Conservation (phyloP, 1,140 invertebrate genomes). For the Leptinotarsa texana region DNA sequence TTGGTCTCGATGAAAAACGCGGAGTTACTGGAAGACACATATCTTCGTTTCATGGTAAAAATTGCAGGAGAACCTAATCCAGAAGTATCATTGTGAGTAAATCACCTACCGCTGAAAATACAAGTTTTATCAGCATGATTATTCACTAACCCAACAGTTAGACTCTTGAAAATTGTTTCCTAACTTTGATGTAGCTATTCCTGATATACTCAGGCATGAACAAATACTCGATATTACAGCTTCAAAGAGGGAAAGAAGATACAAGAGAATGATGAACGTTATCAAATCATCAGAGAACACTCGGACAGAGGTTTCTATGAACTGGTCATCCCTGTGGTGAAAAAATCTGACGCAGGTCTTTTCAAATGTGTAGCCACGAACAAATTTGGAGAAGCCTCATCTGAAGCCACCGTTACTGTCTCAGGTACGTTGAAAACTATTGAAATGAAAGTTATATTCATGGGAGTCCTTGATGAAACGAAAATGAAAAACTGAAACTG, state of each 20-base stretch:
- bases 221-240: conserved; percentile 60
- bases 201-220: neutral
- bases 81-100: conserved; percentile 80
- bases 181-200: too few species aligned
- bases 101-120: neutral
- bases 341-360: conserved; percentile 77
- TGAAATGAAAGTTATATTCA: too few species aligned
- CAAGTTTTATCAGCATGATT: too few species aligned
- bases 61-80: conserved; percentile 86
- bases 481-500: too few species aligned
- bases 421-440: conserved; percentile 61
- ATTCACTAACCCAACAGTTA: too few species aligned
- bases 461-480: too few species aligned
- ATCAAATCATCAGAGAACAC: conserved; percentile 74
- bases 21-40: conserved; percentile 84
- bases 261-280: conserved; percentile 67
- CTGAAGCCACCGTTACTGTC: conserved; percentile 78
- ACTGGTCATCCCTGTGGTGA: conserved; percentile 84
- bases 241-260: conserved; percentile 82
- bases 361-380: conserved; percentile 90
- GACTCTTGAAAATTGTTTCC: too few species aligned
- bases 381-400: conserved; percentile 75
- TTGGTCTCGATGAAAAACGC: conserved; percentile 82
- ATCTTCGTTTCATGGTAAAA: conserved; percentile 87
- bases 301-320: conserved; percentile 87